Conservation (phyloP, 2,888 invertebrate genomes). For the Spialia ferax region DNA sequence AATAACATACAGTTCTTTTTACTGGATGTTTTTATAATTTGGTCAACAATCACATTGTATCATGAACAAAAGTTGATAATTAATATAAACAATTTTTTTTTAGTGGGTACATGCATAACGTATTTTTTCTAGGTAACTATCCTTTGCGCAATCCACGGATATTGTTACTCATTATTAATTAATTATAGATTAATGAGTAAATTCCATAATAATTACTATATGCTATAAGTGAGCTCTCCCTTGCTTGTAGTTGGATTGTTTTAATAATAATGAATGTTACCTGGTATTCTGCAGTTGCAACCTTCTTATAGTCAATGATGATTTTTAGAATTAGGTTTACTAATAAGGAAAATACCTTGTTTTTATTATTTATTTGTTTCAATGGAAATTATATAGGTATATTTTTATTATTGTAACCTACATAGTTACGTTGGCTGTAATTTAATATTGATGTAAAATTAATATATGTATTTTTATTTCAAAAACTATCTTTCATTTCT, state of each 20-base stretch:
- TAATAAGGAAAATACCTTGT: conserved; percentile 82
- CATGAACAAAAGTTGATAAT: neutral
- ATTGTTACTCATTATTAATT: conserved; percentile 77
- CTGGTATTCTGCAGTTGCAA: conserved; percentile 76
- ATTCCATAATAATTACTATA: conserved; percentile 81
- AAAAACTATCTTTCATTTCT: conserved; percentile 67
- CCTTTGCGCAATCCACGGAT: conserved; percentile 62
- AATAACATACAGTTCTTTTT: neutral
- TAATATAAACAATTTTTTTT: neutral
- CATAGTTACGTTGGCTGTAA: conserved; percentile 86
- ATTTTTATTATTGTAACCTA: conserved; percentile 86
- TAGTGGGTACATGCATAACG: neutral
- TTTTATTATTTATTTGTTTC: conserved; percentile 87
- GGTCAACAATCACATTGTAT: neutral
- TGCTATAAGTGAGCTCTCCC: conserved; percentile 80
- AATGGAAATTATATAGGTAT: conserved; percentile 85
- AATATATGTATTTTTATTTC: conserved; percentile 88
- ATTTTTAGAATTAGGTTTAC: conserved; percentile 81
- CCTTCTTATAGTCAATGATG: conserved; percentile 81
- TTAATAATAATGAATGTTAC: conserved; percentile 73
- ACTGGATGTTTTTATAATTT: neutral
- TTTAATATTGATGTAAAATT: conserved; percentile 86
- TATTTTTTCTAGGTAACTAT: conserved; percentile 1
- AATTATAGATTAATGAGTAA: conserved; percentile 82
- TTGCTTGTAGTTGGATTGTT: conserved; percentile 83